Percentiles rank a stretch among this genome's conserved stretches.
Conservation (phyloP, 37 sponge, comb jelly and placozoan genomes). For the Haliclona indistincta region DNA sequence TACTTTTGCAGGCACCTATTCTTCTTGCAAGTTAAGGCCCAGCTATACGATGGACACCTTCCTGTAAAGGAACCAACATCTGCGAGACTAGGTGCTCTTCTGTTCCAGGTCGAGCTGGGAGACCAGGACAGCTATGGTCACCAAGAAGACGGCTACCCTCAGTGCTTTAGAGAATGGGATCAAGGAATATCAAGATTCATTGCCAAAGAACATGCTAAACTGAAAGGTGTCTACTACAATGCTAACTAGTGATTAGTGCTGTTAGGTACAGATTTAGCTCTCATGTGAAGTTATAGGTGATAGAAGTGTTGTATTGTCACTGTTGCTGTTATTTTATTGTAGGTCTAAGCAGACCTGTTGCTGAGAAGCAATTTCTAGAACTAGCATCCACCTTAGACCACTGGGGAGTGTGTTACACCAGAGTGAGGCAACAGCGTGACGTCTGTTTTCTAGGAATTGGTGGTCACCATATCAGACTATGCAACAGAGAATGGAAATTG, state of each 20-base stretch:
- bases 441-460: too few relatives aligned
- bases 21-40: constrained; percentile 55
- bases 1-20: constrained; percentile 48
- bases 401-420: constrained; percentile 6
- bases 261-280: not conserved
- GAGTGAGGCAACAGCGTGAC: too few relatives aligned
- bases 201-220: constrained; percentile 59
- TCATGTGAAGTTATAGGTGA: not conserved
- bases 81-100: constrained; percentile 45
- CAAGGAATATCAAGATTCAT: constrained; percentile 57
- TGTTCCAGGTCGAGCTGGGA: constrained; percentile 70
- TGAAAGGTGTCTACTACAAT: constrained; percentile 40
- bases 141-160: constrained; percentile 48
- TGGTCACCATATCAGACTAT: constrained; percentile 1
- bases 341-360: not conserved
- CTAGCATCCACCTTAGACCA: constrained; percentile 1
- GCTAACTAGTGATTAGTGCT: not conserved
- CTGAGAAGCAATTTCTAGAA: not conserved
- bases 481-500: not conserved
- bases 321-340: not conserved
- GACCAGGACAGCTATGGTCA: constrained; percentile 7
- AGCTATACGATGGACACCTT: constrained; percentile 50
- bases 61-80: constrained; percentile 30
- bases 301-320: not conserved
- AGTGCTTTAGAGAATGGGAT: constrained; percentile 68